Evolutionary conservation across 2,888 invertebrate species (phyloP).

Genomic region (Arctia plantaginis): DNA sequence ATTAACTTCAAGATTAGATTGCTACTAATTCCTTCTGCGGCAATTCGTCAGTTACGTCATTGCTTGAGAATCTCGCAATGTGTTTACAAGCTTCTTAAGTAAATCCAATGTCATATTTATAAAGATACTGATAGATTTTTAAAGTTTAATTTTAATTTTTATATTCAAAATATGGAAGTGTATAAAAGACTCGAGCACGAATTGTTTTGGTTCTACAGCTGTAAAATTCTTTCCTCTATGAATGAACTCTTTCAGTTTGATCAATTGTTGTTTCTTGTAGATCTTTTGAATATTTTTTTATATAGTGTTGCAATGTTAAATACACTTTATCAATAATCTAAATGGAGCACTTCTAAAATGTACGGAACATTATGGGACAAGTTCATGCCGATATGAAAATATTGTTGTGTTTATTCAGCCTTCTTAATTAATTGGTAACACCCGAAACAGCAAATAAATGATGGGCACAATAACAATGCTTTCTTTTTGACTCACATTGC

Average conservation of each 20-base stretch:
- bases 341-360: too few species aligned
- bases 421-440: background rate
- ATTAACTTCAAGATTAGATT: background rate
- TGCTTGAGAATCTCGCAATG: background rate
- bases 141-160: background rate
- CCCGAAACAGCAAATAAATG: background rate
- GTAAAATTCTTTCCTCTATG: background rate
- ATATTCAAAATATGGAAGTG: background rate
- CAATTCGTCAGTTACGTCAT: background rate
- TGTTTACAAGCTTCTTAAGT: too few species aligned
- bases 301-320: too few species aligned
- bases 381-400: background rate
- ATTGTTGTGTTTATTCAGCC: background rate
- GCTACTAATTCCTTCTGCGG: background rate
- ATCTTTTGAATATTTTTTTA: too few species aligned
- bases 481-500: background rate
- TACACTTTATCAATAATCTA: too few species aligned
- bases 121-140: background rate
- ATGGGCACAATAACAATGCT: too few species aligned
- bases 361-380: too few species aligned
- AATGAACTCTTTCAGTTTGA: background rate
- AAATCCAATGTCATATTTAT: background rate
- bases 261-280: too few species aligned
- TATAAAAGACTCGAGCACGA: background rate
- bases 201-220: background rate